These are phyloP conservation scores for Chrysogorgia sp. DNA, from an alignment of 92 coral and sea anemone genomes.

Conservation along the genomic window DNA sequence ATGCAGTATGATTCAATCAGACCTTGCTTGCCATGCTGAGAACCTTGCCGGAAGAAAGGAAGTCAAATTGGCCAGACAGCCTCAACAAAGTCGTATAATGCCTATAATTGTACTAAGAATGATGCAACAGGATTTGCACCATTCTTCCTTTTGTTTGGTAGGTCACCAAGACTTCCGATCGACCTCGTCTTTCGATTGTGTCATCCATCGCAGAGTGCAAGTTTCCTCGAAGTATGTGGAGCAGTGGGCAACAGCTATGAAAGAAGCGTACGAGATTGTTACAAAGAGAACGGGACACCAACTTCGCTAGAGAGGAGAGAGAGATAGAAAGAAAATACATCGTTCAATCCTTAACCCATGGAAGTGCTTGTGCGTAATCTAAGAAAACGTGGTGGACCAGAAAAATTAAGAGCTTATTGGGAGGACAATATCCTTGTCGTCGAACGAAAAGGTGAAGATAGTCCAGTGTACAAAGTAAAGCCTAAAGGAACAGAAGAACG, in stretches of 20 bases:
- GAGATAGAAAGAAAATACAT: conserved; percentile 9
- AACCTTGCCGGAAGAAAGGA: conserved; percentile 32
- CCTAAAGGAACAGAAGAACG: no score
- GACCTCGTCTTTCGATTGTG: conserved; percentile 28
- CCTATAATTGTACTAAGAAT: conserved; percentile 51
- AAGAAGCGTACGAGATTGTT: conserved; percentile 40
- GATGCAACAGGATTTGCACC: no score
- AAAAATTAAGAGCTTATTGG: conserved; percentile 2
- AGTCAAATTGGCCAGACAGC: conserved; percentile 41
- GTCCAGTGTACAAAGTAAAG: no score
- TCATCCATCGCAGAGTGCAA: no score
- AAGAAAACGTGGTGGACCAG: not conserved
- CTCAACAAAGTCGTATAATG: conserved; percentile 57
- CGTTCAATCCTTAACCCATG: not conserved
- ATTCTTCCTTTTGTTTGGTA: no score
- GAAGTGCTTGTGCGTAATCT: not conserved
- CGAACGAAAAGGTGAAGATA: no score
- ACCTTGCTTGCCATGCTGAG: conserved; percentile 20
- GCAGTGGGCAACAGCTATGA: conserved; percentile 56
- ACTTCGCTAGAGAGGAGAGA: conserved; percentile 15
- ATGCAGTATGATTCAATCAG: conserved; percentile 19
- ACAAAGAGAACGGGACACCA: conserved; percentile 22
- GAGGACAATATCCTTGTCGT: no score
- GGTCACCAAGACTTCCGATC: conserved; percentile 37
- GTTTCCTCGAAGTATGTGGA: no score